phyloP scores from a whole-genome alignment of 2,888 invertebrate genomes.

The Orthosia cruda region DNA sequence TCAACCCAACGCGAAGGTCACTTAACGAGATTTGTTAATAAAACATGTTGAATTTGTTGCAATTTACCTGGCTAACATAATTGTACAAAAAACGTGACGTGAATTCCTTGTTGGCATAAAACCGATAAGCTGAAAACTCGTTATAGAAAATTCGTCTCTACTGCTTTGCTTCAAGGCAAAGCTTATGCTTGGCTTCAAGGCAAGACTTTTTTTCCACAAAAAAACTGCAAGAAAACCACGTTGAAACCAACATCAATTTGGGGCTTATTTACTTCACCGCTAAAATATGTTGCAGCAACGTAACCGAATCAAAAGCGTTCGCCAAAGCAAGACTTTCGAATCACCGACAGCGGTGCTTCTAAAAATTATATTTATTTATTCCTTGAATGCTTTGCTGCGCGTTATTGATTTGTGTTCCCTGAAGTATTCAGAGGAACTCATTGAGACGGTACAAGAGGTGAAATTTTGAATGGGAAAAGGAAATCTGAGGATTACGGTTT shows the following conservation, averaged over 20 bases:
- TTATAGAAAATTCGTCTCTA: neutral
- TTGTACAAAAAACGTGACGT: neutral
- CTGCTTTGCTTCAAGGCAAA: too few relatives aligned
- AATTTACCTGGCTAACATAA: neutral
- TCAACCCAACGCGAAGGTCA: too few relatives aligned
- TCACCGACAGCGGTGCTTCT: conserved; percentile 2
- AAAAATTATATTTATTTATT: conserved; percentile 59
- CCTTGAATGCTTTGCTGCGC: conserved; percentile 36
- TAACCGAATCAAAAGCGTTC: conserved; percentile 52
- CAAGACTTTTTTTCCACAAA: conserved; percentile 1
- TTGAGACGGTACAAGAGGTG: conserved; percentile 32
- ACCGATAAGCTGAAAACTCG: neutral
- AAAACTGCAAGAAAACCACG: neutral
- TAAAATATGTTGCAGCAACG: conserved; percentile 32
- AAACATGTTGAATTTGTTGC: neutral
- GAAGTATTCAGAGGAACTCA: conserved; percentile 45
- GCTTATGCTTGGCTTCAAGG: too few relatives aligned
- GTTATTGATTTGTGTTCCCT: conserved; percentile 59
- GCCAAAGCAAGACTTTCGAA: conserved; percentile 12
- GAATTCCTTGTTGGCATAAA: neutral
- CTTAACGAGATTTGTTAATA: too few relatives aligned
- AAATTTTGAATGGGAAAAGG: conserved; percentile 34
- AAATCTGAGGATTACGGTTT: conserved; percentile 27
- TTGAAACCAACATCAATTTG: conserved; percentile 9
- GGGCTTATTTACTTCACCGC: conserved; percentile 21